Base-by-base conservation (phyloP, 2,888 invertebrate genomes). In the Acleris laterana region DNA sequence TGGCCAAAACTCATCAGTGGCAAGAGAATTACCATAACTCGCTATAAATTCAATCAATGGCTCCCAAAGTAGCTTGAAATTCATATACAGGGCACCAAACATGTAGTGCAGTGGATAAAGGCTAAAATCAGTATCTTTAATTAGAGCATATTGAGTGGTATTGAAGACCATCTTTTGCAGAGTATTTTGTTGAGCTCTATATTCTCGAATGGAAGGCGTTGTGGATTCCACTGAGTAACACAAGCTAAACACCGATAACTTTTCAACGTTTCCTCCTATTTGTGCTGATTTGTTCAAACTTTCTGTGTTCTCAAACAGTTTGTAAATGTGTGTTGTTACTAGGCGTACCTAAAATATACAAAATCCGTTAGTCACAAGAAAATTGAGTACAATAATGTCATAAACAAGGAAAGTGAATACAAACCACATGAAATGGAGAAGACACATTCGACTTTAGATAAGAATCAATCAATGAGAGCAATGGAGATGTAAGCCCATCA, bases 51-150 rank as follows among this genome's bases (percentile, higher is more conserved):
- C 95, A 17, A 94, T 92, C 0, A 96, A 93, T 0, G 98, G 97
- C 69, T 96, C 96, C 99, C 99, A 99, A 0, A 99, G 83, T 16
- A 98, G 90, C 74, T 97, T 96, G 78, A 99, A 98, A 83, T 98
- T 98, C 20, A 96, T 93, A 83, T 96, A 97, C 57, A 98, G 89
- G 68, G 95, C 94, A 2, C 98, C 98, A 42, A 98, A 93, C 76
- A 98, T 93, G 77, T 96, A 98, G 69, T 95, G 94, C 20, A 99
- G 81, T 0, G 96, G 95, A 75, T 96, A 94, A 73, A 94, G 88
- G 75, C 94, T 93, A 72, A 94, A 96, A 6, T 93, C 93, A 0
- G 94, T 93, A 56, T 94, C 87, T 76, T 94, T 93, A 5, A 93
- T 92, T 68, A 95, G 78, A 70, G 94, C 93, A 72, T 93, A 94